phyloP scores from a whole-genome alignment of 2,113 vertebrate species.

The Hippocampus abdominalis region DNA sequence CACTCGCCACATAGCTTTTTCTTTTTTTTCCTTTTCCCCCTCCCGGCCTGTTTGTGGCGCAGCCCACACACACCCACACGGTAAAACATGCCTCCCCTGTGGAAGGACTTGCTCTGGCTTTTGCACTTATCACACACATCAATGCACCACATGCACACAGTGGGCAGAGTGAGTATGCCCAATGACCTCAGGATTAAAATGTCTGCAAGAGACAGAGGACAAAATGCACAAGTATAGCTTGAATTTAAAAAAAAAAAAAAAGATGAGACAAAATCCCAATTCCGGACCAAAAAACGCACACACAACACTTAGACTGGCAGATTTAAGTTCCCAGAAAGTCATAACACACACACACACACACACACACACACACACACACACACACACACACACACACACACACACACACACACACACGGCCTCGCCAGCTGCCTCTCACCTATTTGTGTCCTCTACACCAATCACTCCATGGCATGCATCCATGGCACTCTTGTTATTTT shows the following conservation, averaged over 20 bases:
- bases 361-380: too few species aligned
- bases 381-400: neutral
- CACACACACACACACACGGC: constrained; percentile 14
- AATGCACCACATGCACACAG: constrained; percentile 17
- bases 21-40: constrained; percentile 6
- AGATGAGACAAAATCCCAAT: neutral
- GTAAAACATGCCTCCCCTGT: constrained; percentile 9
- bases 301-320: neutral
- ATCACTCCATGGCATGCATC: constrained; percentile 56
- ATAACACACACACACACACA: neutral
- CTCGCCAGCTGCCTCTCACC: constrained; percentile 56
- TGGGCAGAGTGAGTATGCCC: constrained; percentile 19
- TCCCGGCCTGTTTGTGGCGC: constrained; percentile 19
- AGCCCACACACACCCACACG: constrained; percentile 7
- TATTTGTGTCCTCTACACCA: constrained; percentile 47
- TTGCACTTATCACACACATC: constrained; percentile 11
- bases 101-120: constrained; percentile 19
- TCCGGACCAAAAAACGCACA: neutral
- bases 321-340: neutral
- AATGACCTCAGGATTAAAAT: constrained; percentile 27
- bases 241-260: neutral
- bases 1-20: constrained; percentile 25
- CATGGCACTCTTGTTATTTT: constrained; percentile 62
- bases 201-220: neutral
- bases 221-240: constrained; percentile 1